A percentile compares a stretch with the other conserved stretches of the same genome.
These are phyloP conservation scores for Anser cygnoides DNA, from an alignment of 2,113 vertebrate species.

Conservation along the genomic window DNA sequence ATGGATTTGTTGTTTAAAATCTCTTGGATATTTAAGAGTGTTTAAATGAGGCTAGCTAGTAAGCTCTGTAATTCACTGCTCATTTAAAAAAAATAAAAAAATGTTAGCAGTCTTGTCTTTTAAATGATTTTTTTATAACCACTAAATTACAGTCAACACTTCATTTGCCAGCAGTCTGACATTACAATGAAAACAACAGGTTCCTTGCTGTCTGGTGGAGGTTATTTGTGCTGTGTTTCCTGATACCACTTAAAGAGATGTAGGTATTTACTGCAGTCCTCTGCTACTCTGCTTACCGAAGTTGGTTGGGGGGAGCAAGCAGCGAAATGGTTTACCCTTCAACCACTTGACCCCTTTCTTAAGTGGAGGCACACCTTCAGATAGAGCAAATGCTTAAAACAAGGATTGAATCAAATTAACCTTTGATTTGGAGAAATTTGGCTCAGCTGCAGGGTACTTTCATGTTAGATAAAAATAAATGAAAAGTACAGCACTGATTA, in stretches of 20 bases:
- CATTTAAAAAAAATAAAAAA: background rate
- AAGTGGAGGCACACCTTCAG: background rate
- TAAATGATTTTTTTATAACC: constrained; percentile 63
- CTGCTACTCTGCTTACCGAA: background rate
- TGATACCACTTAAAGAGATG: constrained; percentile 20
- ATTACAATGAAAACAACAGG: constrained; percentile 48
- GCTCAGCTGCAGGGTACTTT: background rate
- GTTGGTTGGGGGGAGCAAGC: background rate
- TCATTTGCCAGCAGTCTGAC: constrained; percentile 48
- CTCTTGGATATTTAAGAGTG: constrained; percentile 55
- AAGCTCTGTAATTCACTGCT: constrained; percentile 48
- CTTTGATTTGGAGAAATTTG: background rate
- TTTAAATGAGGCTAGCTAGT: constrained; percentile 43
- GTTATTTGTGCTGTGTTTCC: constrained; percentile 26
- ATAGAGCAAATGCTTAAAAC: constrained; percentile 21
- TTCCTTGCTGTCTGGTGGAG: constrained; percentile 55
- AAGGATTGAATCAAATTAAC: constrained; percentile 16
- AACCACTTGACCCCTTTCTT: background rate
- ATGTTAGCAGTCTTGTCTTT: constrained; percentile 26
- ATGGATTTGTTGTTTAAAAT: constrained; percentile 50
- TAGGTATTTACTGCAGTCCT: constrained; percentile 33
- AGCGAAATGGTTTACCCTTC: background rate
- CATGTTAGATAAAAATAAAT: background rate
- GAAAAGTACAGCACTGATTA: background rate
- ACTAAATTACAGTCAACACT: constrained; percentile 37